These are phyloP conservation scores for Neodiprion pinetum DNA, from an alignment of 1,140 invertebrate genomes.

Conservation along the genomic window DNA sequence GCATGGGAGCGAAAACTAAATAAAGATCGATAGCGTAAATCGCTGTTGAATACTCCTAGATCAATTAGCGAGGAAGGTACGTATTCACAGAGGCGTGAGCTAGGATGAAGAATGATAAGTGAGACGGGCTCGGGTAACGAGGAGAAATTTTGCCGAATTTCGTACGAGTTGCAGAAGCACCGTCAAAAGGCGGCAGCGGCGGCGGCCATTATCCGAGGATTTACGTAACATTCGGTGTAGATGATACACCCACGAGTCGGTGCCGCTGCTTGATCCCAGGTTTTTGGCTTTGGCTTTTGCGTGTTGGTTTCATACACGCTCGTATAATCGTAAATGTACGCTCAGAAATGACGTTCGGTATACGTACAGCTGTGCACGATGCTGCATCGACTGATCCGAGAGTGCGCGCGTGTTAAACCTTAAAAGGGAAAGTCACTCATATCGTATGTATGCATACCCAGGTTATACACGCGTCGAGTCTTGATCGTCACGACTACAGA, in stretches of 20 bases:
- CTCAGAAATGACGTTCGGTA: background rate
- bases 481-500: no score
- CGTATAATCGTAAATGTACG: background rate
- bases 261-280: background rate
- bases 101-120: no score
- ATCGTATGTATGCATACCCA: no score
- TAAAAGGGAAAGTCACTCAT: background rate
- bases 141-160: constrained; percentile 5
- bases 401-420: background rate
- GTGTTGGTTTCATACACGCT: no score
- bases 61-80: no score
- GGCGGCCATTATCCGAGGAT: background rate
- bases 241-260: background rate
- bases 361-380: background rate
- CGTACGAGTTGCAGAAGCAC: background rate
- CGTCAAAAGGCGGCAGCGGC: background rate
- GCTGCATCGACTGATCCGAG: background rate
- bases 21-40: no score
- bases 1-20: no score
- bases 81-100: no score
- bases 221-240: background rate
- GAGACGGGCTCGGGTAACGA: no score
- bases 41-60: no score
- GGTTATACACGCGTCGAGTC: no score
- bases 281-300: background rate